A percentile compares a stretch with the other conserved stretches of the same genome.
phyloP scores from a whole-genome alignment of 2,113 vertebrate genomes.

The Myotis yumanensis region DNA sequence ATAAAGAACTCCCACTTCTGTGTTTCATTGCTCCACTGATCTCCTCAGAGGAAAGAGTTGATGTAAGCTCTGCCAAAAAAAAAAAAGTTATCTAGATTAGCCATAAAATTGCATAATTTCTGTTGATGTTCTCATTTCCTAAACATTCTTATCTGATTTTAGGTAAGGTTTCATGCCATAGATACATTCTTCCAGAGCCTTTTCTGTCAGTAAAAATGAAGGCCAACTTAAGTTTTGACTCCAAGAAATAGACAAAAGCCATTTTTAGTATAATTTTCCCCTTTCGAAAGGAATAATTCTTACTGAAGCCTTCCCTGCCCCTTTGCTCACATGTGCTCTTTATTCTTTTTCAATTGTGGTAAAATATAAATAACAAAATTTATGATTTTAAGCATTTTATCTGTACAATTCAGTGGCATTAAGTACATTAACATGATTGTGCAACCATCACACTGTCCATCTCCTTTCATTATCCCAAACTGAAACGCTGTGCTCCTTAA shows the following conservation, averaged over 20 bases:
- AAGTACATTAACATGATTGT: neutral
- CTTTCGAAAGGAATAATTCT: neutral
- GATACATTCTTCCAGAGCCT: neutral
- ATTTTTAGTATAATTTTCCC: neutral
- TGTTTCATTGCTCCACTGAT: fast-evolving
- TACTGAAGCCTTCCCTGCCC: neutral
- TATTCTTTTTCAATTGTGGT: neutral
- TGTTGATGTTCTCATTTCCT: constrained; percentile 43
- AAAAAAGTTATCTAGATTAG: neutral
- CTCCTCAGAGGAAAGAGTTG: neutral
- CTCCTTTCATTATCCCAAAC: neutral
- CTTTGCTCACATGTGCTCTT: neutral
- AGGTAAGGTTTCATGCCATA: neutral
- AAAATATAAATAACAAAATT: neutral
- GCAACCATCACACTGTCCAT: fast-evolving
- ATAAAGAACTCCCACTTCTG: neutral
- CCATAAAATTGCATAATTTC: neutral
- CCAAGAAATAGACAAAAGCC: neutral
- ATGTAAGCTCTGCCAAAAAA: neutral
- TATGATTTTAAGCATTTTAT: neutral
- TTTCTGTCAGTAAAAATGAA: constrained; percentile 21
- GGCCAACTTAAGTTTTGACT: neutral
- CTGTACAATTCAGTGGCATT: neutral
- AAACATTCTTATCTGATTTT: constrained; percentile 39
- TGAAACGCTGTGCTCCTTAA: neutral